phyloP scores from a whole-genome alignment of 1,140 invertebrate genomes.

The Onthophagus taurus region DNA sequence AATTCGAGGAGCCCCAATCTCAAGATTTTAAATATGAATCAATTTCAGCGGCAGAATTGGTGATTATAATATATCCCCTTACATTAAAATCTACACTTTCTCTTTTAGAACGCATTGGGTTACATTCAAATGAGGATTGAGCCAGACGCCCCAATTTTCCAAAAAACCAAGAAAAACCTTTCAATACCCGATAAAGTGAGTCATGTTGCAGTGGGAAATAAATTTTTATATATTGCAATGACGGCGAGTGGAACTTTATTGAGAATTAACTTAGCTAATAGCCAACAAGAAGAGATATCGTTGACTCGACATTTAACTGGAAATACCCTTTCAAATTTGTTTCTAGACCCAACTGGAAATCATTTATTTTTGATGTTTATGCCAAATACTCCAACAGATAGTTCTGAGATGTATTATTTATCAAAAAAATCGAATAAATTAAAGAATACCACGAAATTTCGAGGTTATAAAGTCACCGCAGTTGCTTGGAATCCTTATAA shows the following conservation, averaged over 20 bases:
- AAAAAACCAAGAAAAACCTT: slow-evolving; percentile 67
- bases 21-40: slow-evolving; percentile 23
- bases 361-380: slow-evolving; percentile 72
- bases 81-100: slow-evolving; percentile 4
- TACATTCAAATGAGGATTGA: slow-evolving; percentile 60
- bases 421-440: slow-evolving; percentile 44
- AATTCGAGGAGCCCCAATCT: slow-evolving; percentile 31
- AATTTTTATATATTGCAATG: slow-evolving; percentile 76
- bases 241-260: slow-evolving; percentile 56
- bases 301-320: slow-evolving; percentile 49
- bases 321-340: slow-evolving; percentile 61
- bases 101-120: slow-evolving; percentile 43
- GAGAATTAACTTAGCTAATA: slow-evolving; percentile 52
- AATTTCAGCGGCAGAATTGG: slow-evolving; percentile 25
- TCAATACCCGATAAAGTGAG: slow-evolving; percentile 65
- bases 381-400: slow-evolving; percentile 50
- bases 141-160: slow-evolving; percentile 67
- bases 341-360: slow-evolving; percentile 77
- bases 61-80: slow-evolving; percentile 15
- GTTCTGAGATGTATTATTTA: slow-evolving; percentile 72
- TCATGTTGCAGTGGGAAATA: slow-evolving; percentile 71
- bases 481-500: slow-evolving; percentile 83
- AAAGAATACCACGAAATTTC: slow-evolving; percentile 46
- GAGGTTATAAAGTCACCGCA: slow-evolving; percentile 79
- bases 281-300: slow-evolving; percentile 43